Conservation (phyloP, 92 coral and sea anemone genomes). For the Epizoanthus stellaris region DNA sequence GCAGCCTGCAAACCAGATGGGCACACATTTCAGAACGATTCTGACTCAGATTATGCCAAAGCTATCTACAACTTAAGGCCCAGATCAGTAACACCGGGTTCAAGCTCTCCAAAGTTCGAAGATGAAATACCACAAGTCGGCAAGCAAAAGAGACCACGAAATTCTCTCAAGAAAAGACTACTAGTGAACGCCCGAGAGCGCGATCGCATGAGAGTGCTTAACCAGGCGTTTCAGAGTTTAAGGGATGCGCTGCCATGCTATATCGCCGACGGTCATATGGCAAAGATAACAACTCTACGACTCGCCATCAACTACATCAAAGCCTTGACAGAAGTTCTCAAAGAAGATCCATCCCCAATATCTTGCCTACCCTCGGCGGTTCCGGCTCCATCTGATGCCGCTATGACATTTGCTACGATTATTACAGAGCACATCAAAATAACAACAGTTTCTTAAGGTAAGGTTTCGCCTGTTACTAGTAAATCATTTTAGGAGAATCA, state of each 20-base stretch:
- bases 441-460: conserved; percentile 26
- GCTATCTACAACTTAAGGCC: conserved; percentile 93
- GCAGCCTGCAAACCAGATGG: conserved; percentile 80
- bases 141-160: conserved; percentile 83
- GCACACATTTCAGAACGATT: conserved; percentile 52
- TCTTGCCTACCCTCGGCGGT: conserved; percentile 1
- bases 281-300: conserved; percentile 95
- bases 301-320: conserved; percentile 98
- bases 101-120: conserved; percentile 58
- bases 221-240: conserved; percentile 95
- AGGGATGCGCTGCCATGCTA: conserved; percentile 98
- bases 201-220: conserved; percentile 93
- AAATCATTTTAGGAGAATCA: not conserved
- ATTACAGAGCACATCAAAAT: conserved; percentile 36
- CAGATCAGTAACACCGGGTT: conserved; percentile 67
- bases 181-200: conserved; percentile 97
- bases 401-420: conserved; percentile 17
- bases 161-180: conserved; percentile 92
- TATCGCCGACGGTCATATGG: conserved; percentile 99
- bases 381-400: conserved; percentile 14
- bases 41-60: conserved; percentile 81
- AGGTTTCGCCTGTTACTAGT: not conserved
- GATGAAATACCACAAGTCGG: conserved; percentile 63
- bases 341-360: conserved; percentile 63
- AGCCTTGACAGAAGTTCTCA: conserved; percentile 92